These are phyloP conservation scores for Platyrinchus mystaceus DNA, from an alignment of 2,797 vertebrate genomes.

Conservation along the genomic window DNA sequence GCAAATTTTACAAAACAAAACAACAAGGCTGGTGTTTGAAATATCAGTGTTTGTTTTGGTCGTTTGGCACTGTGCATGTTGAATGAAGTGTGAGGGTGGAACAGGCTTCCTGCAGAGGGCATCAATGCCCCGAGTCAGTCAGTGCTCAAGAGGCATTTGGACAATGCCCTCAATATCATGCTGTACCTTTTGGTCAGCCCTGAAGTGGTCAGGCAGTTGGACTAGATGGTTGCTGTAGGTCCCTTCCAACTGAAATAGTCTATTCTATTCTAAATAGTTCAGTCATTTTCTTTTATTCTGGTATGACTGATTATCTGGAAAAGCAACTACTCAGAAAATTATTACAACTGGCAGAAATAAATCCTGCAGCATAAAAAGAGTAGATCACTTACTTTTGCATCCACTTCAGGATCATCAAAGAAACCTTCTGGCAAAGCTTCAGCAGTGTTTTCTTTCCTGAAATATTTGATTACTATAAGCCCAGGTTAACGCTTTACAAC, in stretches of 20 bases:
- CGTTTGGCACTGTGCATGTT: too few species aligned
- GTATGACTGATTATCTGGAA: not conserved
- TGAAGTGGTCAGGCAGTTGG: not conserved
- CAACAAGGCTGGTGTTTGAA: not conserved
- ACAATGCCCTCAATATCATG: not conserved
- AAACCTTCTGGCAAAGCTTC: constrained; percentile 96
- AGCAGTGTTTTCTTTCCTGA: constrained; percentile 85
- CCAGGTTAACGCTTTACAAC: not conserved
- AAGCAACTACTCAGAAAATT: not conserved
- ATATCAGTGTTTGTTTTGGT: too few species aligned
- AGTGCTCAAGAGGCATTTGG: not conserved
- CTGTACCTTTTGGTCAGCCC: not conserved
- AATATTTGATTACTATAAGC: not conserved
- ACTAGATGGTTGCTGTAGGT: not conserved
- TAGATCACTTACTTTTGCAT: constrained; percentile 81
- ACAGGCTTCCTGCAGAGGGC: not conserved
- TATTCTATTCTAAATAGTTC: not conserved
- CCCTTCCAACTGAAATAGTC: not conserved
- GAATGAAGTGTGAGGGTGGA: not conserved
- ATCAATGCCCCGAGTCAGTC: fast-evolving
- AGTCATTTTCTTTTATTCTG: not conserved
- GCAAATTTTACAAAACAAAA: not conserved
- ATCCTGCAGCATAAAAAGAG: not conserved
- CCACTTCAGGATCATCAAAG: constrained; percentile 95
- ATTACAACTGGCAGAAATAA: not conserved